A percentile compares a stretch with the other conserved stretches of the same genome.
Conservation (phyloP, 2,113 vertebrate genomes). For the Agelaius tricolor region DNA sequence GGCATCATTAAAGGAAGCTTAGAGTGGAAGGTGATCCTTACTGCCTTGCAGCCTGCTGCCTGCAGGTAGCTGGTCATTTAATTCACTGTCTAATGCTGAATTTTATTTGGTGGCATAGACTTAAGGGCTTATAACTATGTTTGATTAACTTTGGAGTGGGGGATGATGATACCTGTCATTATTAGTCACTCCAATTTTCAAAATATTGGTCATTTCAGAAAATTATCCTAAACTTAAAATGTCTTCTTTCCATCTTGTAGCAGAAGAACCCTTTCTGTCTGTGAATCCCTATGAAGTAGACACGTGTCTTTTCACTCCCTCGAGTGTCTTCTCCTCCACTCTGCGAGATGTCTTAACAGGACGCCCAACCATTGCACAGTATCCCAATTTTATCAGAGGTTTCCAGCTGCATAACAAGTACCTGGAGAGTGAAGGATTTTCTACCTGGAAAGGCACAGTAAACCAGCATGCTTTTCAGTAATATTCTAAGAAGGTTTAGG, state of each 20-base stretch:
- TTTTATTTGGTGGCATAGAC: background rate
- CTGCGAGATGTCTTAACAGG: conserved; percentile 74
- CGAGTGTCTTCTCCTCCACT: background rate
- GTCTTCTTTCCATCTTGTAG: background rate
- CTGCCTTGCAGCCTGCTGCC: background rate
- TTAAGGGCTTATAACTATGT: background rate
- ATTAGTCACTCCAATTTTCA: background rate
- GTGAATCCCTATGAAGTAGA: conserved; percentile 48
- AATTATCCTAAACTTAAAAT: background rate
- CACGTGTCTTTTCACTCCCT: conserved; percentile 8
- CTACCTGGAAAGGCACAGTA: conserved; percentile 77
- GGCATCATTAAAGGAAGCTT: background rate
- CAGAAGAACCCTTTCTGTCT: conserved; percentile 48
- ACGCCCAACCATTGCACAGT: conserved; percentile 63
- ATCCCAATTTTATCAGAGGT: conserved; percentile 77
- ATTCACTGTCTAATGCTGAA: background rate
- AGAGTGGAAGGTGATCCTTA: background rate
- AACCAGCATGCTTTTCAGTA: background rate
- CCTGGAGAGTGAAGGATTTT: conserved; percentile 66
- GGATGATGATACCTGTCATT: background rate
- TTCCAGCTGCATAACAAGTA: conserved; percentile 79
- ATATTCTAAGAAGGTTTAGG: background rate
- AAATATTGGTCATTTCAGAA: background rate
- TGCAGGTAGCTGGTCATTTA: background rate
- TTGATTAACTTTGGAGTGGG: background rate